Evolutionary conservation across 2,113 vertebrate genomes (phyloP), one percentile per base, ranked within the genome.

Genomic region (Microtus montanus): DNA sequence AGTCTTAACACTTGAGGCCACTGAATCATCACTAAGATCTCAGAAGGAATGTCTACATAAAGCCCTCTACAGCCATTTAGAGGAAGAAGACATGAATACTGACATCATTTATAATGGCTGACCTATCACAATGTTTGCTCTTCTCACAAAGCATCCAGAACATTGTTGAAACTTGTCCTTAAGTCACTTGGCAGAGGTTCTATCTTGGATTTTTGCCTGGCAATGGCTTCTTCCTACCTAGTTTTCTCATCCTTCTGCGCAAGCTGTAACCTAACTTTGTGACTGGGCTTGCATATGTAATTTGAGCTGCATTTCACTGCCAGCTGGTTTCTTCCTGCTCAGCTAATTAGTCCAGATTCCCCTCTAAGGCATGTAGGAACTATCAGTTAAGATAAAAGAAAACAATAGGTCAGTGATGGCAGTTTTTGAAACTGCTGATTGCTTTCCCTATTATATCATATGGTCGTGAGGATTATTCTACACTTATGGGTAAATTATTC

Each of bases 391-490:
- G 49, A 94, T 91, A 92, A 91, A 97, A 92, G 94, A 96, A 98
- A 98, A 98, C 97, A 96, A 97, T 0, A 89, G 93, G 74, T 49
- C 2, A 38, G 95, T 4, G 28, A 97, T 97, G 97, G 98, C 97
- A 98, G 95, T 91, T 97, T 98, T 96, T 96, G 87, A 98, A 94
- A 91, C 94, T 93, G 95, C 96, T 96, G 98, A 97, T 98, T 97
- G 94, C 91, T 54, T 90, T 95, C 90, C 94, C 3, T 95, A 95
- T 97, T 97, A 93, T 93, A 74, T 22, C 96, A 97, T 74, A 97
- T 93, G 91, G 94, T 90, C 77, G 19, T 47, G 97, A 97, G 96
- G 96, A 97, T 98, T 98, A 96, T 90, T 96, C 22, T n/a, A 86
- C 89, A 95, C 12, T 96, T 97, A 92, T 2, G 94, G 73, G 70